Evolutionary conservation across 2,113 vertebrate species (phyloP).

Genomic region (Brachionichthys hirsutus): DNA sequence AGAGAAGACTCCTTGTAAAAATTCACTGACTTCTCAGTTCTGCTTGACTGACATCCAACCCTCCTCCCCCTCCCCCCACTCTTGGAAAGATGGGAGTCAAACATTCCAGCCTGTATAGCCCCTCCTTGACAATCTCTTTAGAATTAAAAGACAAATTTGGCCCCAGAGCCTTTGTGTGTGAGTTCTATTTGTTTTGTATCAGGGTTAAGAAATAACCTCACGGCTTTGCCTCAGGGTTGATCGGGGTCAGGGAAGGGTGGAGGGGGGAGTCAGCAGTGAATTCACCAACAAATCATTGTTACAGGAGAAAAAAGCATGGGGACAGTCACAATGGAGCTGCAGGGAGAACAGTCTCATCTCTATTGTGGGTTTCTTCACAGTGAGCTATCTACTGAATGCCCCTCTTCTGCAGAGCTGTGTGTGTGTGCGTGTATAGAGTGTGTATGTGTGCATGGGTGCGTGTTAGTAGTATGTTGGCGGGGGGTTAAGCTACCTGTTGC

Average conservation of each 20-base stretch:
- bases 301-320: slow-evolving; percentile 55
- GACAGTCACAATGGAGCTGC: slow-evolving; percentile 41
- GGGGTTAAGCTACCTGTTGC: slow-evolving; percentile 71
- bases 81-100: slow-evolving; percentile 58
- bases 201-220: slow-evolving; percentile 69
- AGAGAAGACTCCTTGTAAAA: slow-evolving; percentile 61
- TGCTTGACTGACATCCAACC: slow-evolving; percentile 55
- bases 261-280: slow-evolving; percentile 19
- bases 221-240: slow-evolving; percentile 50
- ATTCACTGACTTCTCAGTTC: slow-evolving; percentile 60
- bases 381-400: slow-evolving; percentile 41
- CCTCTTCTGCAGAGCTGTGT: slow-evolving; percentile 34
- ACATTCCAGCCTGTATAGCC: slow-evolving; percentile 54
- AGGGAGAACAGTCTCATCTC: slow-evolving; percentile 32
- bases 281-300: slow-evolving; percentile 63
- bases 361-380: slow-evolving; percentile 42
- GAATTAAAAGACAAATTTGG: slow-evolving; percentile 72
- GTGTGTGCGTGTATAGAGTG: slow-evolving; percentile 22
- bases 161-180: slow-evolving; percentile 45
- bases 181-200: slow-evolving; percentile 66
- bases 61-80: slow-evolving; percentile 11
- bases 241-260: slow-evolving; percentile 33
- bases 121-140: slow-evolving; percentile 41
- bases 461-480: too few relatives aligned
- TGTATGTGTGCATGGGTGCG: too few relatives aligned